Evolutionary conservation across 2,888 invertebrate species (phyloP).

Genomic region (Gasteruption jaculator): DNA sequence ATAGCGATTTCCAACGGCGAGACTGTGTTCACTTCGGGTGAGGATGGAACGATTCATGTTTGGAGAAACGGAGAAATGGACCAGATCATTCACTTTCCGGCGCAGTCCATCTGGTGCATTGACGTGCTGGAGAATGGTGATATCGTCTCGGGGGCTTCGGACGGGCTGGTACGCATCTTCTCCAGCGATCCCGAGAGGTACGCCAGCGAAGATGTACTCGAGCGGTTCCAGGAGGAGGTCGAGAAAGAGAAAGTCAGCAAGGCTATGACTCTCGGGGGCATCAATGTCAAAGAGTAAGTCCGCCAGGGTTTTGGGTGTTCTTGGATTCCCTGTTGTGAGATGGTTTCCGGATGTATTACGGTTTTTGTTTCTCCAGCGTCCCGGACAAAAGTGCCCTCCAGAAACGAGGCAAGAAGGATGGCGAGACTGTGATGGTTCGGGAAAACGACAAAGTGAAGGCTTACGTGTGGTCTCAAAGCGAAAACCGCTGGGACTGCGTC

Average conservation of each 20-base stretch:
- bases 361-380: slow-evolving; percentile 55
- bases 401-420: slow-evolving; percentile 74
- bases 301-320: slow-evolving; percentile 7
- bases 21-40: slow-evolving; percentile 79
- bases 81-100: slow-evolving; percentile 72
- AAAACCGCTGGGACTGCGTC: slow-evolving; percentile 73
- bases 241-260: slow-evolving; percentile 57
- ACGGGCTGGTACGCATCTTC: slow-evolving; percentile 84
- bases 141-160: slow-evolving; percentile 74
- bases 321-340: slow-evolving; percentile 4
- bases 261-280: slow-evolving; percentile 74
- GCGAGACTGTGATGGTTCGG: slow-evolving; percentile 80
- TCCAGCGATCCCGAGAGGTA: slow-evolving; percentile 67
- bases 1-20: slow-evolving; percentile 51
- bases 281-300: slow-evolving; percentile 77
- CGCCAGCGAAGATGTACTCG: slow-evolving; percentile 62
- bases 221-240: slow-evolving; percentile 71
- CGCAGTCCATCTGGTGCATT: slow-evolving; percentile 87
- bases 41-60: slow-evolving; percentile 79
- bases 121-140: slow-evolving; percentile 80
- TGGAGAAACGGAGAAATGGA: slow-evolving; percentile 67
- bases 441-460: slow-evolving; percentile 72
- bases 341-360: neutral
- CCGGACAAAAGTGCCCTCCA: slow-evolving; percentile 76
- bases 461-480: slow-evolving; percentile 70